A percentile compares a stretch with the other conserved stretches of the same genome.
Conservation (phyloP, 30 jellyfish, hydroid and myxozoan species). For the Turritopsis dohrnii region DNA sequence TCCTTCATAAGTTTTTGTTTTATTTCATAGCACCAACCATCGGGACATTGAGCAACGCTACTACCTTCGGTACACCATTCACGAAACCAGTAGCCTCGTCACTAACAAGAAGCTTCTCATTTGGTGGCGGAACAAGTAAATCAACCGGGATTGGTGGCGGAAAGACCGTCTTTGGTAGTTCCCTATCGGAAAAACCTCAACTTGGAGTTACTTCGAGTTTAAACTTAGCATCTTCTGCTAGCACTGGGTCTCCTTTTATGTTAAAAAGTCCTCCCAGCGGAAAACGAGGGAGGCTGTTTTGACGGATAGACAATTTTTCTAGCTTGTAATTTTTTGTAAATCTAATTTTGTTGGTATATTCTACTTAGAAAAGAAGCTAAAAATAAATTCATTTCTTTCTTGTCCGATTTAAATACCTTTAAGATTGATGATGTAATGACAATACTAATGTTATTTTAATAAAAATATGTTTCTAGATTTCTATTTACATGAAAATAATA, state of each 20-base stretch:
- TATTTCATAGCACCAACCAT: background rate
- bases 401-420: too few species aligned
- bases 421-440: too few species aligned
- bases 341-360: background rate
- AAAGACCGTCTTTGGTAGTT: constrained; percentile 2
- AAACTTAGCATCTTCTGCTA: constrained; percentile 35
- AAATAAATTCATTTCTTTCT: too few species aligned
- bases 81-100: constrained; percentile 29
- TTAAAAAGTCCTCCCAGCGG: constrained; percentile 78
- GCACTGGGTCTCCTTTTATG: constrained; percentile 42
- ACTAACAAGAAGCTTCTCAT: constrained; percentile 42
- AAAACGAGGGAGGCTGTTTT: constrained; percentile 53
- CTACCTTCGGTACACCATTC: constrained; percentile 14
- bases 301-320: background rate
- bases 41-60: background rate
- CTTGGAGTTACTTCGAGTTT: background rate
- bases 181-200: constrained; percentile 3
- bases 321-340: too few species aligned
- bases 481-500: background rate
- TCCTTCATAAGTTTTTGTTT: background rate
- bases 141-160: constrained; percentile 12
- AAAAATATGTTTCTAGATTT: background rate
- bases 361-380: too few species aligned
- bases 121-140: constrained; percentile 29
- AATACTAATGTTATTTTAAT: background rate